These are phyloP conservation scores for Barypeithes pellucidus DNA, from an alignment of 2,888 invertebrate genomes.

Conservation along the genomic window DNA sequence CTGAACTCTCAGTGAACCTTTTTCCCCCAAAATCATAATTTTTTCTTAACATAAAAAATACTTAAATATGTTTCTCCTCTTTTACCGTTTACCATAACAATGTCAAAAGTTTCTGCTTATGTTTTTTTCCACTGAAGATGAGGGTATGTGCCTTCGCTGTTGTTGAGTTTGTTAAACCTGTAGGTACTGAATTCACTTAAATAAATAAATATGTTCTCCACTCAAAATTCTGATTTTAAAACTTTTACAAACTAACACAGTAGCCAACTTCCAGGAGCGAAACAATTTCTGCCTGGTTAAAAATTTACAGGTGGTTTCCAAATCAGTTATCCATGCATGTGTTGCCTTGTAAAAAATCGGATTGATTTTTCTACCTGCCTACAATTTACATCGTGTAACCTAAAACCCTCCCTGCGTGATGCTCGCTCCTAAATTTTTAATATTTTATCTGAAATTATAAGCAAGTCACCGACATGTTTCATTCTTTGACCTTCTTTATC, in stretches of 20 bases:
- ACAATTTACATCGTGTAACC: constrained; percentile 44
- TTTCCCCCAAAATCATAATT: too few species aligned
- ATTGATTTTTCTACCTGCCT: constrained; percentile 50
- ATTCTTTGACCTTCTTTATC: constrained; percentile 32
- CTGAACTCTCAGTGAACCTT: too few species aligned
- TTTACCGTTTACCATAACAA: too few species aligned
- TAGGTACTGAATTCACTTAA: too few species aligned
- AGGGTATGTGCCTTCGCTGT: too few species aligned
- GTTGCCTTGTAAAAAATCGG: constrained; percentile 37
- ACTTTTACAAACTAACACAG: neutral
- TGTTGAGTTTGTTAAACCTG: too few species aligned
- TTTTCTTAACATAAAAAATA: too few species aligned
- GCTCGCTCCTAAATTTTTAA: constrained; percentile 49
- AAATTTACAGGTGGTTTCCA: constrained; percentile 43
- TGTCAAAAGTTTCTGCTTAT: too few species aligned
- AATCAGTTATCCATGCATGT: constrained; percentile 49
- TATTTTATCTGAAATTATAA: constrained; percentile 52
- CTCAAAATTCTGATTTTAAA: too few species aligned
- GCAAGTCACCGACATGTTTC: constrained; percentile 50
- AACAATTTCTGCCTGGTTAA: constrained; percentile 34
- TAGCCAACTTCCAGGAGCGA: neutral
- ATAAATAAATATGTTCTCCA: too few species aligned
- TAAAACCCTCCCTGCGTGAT: constrained; percentile 50
- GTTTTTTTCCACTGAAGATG: too few species aligned
- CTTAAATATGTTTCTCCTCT: too few species aligned